phyloP scores from a whole-genome alignment of 2,113 vertebrate genomes.

The Pantherophis guttatus region DNA sequence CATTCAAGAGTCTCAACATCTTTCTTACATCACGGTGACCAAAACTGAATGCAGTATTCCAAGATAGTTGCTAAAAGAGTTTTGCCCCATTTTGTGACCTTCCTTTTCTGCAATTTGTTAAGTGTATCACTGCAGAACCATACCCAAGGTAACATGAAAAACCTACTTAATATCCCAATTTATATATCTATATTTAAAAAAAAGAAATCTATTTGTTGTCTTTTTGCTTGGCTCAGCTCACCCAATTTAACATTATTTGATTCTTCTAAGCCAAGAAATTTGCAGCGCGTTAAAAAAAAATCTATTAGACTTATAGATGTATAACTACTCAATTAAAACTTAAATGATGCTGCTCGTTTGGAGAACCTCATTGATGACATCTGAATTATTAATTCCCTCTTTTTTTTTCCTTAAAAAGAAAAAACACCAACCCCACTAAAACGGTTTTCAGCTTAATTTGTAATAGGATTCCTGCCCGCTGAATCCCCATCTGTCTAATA shows the following conservation, averaged over 20 bases:
- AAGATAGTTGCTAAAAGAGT: not conserved
- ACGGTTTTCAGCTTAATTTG: slow-evolving; percentile 64
- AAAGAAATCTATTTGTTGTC: not conserved
- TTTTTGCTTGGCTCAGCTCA: not conserved
- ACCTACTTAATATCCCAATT: not conserved
- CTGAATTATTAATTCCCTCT: slow-evolving; percentile 65
- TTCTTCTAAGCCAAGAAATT: slow-evolving; percentile 3
- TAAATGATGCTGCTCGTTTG: slow-evolving; percentile 63
- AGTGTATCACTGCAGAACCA: not conserved
- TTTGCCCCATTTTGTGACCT: not conserved
- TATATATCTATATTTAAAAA: no score
- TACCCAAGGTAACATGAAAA: not conserved
- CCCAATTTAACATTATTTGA: not conserved
- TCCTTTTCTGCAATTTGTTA: no score
- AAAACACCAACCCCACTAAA: slow-evolving; percentile 45
- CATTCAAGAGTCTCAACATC: no score
- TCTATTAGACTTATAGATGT: slow-evolving; percentile 28
- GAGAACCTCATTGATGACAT: slow-evolving; percentile 51
- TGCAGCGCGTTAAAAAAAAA: slow-evolving; percentile 45
- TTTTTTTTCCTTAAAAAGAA: not conserved
- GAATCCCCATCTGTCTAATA: slow-evolving; percentile 67
- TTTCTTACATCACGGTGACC: no score
- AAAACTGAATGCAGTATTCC: no score
- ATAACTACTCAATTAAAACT: slow-evolving; percentile 53
- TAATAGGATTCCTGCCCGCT: slow-evolving; percentile 60